Conservation (phyloP, 2,888 invertebrate genomes). For the Drosophila limbata region DNA sequence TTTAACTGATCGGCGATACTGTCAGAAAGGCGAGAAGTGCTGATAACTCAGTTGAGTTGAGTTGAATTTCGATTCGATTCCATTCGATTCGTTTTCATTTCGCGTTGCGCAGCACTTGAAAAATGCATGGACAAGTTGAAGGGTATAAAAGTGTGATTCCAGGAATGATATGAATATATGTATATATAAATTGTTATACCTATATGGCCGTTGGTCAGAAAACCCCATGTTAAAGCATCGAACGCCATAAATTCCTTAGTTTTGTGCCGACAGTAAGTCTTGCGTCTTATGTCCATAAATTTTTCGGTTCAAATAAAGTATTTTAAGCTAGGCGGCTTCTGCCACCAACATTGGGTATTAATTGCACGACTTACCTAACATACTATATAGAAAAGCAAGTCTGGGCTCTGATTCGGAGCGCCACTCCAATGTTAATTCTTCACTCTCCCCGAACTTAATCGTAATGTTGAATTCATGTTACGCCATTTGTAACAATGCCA, state of each 20-base stretch:
- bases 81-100: constrained; percentile 45
- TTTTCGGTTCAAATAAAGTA: constrained; percentile 32
- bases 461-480: constrained; percentile 79
- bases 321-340: constrained; percentile 66
- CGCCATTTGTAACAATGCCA: constrained; percentile 75
- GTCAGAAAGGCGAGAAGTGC: constrained; percentile 62
- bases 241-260: constrained; percentile 60
- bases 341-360: constrained; percentile 72
- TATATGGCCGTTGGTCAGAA: constrained; percentile 38
- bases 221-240: constrained; percentile 27
- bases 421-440: constrained; percentile 15
- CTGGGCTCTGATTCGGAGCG: constrained; percentile 25
- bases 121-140: constrained; percentile 71
- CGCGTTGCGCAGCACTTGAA: constrained; percentile 45
- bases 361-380: constrained; percentile 47
- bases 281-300: constrained; percentile 69
- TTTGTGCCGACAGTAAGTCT: constrained; percentile 71
- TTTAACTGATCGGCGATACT: constrained; percentile 69
- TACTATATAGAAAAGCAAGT: constrained; percentile 10
- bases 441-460: constrained; percentile 32
- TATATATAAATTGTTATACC: constrained; percentile 16
- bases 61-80: constrained; percentile 31
- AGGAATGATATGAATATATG: constrained; percentile 43
- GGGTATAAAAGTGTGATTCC: constrained; percentile 55
- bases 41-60: constrained; percentile 40